These are phyloP conservation scores for Drosophila lacertosa DNA, from an alignment of 1,140 invertebrate species.

Conservation along the genomic window DNA sequence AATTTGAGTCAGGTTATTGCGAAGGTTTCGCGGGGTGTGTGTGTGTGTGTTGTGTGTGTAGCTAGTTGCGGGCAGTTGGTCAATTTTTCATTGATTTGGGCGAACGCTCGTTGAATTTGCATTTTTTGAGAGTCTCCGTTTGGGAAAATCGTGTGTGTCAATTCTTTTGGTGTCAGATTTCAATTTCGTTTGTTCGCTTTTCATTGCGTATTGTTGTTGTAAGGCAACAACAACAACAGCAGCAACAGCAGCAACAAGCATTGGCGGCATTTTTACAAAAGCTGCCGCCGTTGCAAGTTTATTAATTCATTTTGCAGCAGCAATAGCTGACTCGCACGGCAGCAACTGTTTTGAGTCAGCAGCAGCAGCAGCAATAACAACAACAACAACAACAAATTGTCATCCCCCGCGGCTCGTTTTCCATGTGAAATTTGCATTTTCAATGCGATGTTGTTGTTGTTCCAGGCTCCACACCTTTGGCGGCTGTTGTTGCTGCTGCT, in stretches of 20 bases:
- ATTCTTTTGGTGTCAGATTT: constrained; percentile 82
- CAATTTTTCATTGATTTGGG: constrained; percentile 48
- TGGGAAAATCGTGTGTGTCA: constrained; percentile 61
- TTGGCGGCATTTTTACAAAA: constrained; percentile 80
- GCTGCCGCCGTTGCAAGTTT: constrained; percentile 76
- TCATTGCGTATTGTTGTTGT: constrained; percentile 72
- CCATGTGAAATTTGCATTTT: constrained; percentile 82
- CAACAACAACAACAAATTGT: constrained; percentile 68
- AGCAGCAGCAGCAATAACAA: constrained; percentile 35
- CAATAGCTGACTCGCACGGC: constrained; percentile 15
- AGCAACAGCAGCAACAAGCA: constrained; percentile 39
- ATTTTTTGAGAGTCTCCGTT: constrained; percentile 52
- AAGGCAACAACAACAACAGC: constrained; percentile 64
- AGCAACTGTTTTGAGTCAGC: constrained; percentile 69
- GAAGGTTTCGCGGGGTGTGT: constrained; percentile 9
- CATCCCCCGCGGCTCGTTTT: constrained; percentile 78
- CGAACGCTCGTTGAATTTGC: constrained; percentile 64
- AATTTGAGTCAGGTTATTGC: constrained; percentile 68
- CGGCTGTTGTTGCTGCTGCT: constrained; percentile 23
- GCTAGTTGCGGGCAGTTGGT: constrained; percentile 40
- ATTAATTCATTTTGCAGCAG: constrained; percentile 75
- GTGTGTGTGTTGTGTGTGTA: not conserved
- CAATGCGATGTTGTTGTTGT: constrained; percentile 47
- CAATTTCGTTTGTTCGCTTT: constrained; percentile 76
- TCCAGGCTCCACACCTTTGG: constrained; percentile 27